Evolutionary conservation across 1,140 invertebrate species (phyloP), one percentile per base, ranked within the genome.

Genomic region (Drosophila virilis): DNA sequence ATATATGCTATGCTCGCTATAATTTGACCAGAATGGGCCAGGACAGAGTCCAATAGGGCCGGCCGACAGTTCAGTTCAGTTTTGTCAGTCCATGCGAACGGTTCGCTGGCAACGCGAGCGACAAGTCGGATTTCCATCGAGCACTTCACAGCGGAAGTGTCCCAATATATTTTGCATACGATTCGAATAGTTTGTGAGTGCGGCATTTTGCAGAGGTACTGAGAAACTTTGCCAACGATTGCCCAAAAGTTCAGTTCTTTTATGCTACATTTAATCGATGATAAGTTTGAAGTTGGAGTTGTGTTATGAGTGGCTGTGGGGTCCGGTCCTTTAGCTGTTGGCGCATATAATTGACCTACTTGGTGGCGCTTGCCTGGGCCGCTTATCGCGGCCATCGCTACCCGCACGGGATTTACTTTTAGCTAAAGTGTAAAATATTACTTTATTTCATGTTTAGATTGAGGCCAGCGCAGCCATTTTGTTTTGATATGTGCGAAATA

Each of bases 331-430:
- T 77, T 54, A 32, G 55, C 61, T 54, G 64, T 65, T 48, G 62
- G 64, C 84, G 84, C 84, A 90, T 89, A 84, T 80, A 78, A 90
- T 89, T 89, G 84, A 89, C 85, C 84, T 66, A 89, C 64, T 89
- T 89, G 84, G 65, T 43, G 38, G 28, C 51, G 40, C 40, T 51
- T 59, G n/a, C 1, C 35, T 17, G 50, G 48, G 38, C 9, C 22
- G 46, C 64, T 78, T 80, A 80, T 80, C 78, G 76, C 22, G 45
- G 38, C 48, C 66, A 78, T 78, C 76, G 60, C 15, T 12, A 7
- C 15, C 35, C 66, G 61, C 66, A 67, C 65, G 74, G 75, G 67
- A 76, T 68, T 78, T 86, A 68, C 78, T 70, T 60, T 66, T 38
- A 61, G 80, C 48, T 74, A 15, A 69, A 77, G 64, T 89, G 77